Evolutionary conservation across 2,797 vertebrate species (phyloP).

Genomic region (Helostoma temminkii): DNA sequence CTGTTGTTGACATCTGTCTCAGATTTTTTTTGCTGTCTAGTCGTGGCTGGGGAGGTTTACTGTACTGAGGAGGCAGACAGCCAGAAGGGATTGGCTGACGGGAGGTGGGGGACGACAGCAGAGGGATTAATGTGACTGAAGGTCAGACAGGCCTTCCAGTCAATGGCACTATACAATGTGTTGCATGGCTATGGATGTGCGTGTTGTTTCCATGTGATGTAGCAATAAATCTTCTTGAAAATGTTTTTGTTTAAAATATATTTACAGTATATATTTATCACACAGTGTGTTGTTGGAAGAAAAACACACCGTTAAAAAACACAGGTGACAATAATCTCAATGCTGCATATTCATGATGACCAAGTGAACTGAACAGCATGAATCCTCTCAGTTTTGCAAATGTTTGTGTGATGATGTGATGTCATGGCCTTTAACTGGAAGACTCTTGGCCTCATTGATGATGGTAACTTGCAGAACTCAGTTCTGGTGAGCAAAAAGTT

Average conservation of each 20-base stretch:
- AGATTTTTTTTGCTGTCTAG: conserved; percentile 14
- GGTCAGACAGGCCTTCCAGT: conserved; percentile 76
- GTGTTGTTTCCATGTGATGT: conserved; percentile 17
- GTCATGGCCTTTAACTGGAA: no score
- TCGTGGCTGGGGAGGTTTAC: conserved; percentile 41
- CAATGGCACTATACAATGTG: conserved; percentile 42
- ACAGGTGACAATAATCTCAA: no score
- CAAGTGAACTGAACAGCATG: no score
- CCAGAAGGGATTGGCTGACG: conserved; percentile 61
- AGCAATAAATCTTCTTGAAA: conserved; percentile 39
- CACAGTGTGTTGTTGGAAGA: no score
- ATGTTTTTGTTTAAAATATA: conserved; percentile 10
- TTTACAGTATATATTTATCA: no score
- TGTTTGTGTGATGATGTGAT: no score
- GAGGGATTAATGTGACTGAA: conserved; percentile 70
- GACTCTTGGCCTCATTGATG: no score
- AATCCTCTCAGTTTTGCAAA: no score
- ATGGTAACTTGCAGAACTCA: no score
- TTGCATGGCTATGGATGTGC: conserved; percentile 37
- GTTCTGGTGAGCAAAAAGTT: no score
- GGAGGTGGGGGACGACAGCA: conserved; percentile 49
- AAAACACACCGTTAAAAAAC: no score
- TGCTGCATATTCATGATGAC: no score
- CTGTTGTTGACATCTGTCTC: conserved; percentile 56
- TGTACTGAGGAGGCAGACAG: conserved; percentile 49